Conservation (phyloP, 2,797 vertebrate species). For the Cyprinella venusta region DNA sequence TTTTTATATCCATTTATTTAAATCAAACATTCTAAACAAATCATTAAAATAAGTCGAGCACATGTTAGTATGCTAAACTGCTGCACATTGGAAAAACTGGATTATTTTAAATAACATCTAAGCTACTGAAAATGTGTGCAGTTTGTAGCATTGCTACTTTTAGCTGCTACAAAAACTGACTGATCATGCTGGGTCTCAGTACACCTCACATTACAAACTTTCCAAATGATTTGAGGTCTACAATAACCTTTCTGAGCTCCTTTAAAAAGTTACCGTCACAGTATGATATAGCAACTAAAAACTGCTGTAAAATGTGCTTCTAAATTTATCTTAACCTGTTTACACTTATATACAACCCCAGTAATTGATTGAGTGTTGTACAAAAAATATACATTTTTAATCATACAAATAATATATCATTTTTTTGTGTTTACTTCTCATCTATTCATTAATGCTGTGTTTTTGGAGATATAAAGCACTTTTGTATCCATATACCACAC, state of each 20-base stretch:
- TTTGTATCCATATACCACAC: too few relatives aligned
- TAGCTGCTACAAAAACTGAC: not conserved
- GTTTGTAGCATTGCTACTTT: not conserved
- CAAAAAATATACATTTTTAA: too few relatives aligned
- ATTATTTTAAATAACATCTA: not conserved
- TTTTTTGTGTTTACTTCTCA: too few relatives aligned
- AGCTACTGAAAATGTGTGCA: not conserved
- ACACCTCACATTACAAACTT: not conserved
- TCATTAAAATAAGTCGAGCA: not conserved
- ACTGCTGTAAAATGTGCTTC: slow-evolving; percentile 21
- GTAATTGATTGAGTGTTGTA: too few relatives aligned
- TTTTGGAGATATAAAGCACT: too few relatives aligned
- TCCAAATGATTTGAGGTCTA: not conserved
- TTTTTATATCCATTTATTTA: not conserved
- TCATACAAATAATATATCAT: too few relatives aligned
- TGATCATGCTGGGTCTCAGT: not conserved
- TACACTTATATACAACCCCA: too few relatives aligned
- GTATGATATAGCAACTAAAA: slow-evolving; percentile 6
- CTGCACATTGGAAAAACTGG: not conserved
- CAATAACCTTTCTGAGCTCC: not conserved
- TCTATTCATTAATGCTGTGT: too few relatives aligned
- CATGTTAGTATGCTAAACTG: not conserved
- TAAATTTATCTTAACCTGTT: not conserved
- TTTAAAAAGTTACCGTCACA: not conserved
- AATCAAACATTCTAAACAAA: not conserved